These are phyloP conservation scores for Cheilosia vernalis DNA, from an alignment of 2,888 invertebrate species.

Conservation along the genomic window DNA sequence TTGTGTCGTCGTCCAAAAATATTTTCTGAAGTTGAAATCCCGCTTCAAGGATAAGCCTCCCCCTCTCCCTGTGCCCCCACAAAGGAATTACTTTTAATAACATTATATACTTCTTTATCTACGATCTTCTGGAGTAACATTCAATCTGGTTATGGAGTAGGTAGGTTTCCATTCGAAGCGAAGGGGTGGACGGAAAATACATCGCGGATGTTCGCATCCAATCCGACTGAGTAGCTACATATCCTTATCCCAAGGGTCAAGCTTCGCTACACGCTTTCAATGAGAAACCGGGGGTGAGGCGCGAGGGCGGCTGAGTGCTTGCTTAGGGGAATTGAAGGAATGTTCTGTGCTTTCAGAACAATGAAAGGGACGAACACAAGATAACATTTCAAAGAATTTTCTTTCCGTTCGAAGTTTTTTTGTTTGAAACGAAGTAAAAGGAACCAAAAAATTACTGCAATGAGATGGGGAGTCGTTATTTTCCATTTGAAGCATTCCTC, in stretches of 20 bases:
- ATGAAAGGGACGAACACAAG: slow-evolving; percentile 64
- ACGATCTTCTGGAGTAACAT: slow-evolving; percentile 39
- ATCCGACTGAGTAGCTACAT: slow-evolving; percentile 52
- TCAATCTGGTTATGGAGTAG: slow-evolving; percentile 59
- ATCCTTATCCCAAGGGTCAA: slow-evolving; percentile 63
- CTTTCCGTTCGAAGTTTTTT: slow-evolving; percentile 18
- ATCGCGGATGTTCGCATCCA: slow-evolving; percentile 50
- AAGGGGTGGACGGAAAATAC: slow-evolving; percentile 1
- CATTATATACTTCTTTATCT: slow-evolving; percentile 50
- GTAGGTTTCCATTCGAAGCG: slow-evolving; percentile 11
- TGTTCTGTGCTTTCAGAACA: slow-evolving; percentile 50
- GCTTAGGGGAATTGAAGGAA: slow-evolving; percentile 16
- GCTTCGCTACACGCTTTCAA: slow-evolving; percentile 39
- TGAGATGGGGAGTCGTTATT: slow-evolving; percentile 40
- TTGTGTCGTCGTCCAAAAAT: slow-evolving; percentile 8
- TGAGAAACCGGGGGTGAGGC: no score
- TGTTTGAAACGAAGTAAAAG: slow-evolving; percentile 1
- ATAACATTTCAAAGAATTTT: slow-evolving; percentile 48
- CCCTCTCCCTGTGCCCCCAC: slow-evolving; percentile 19
- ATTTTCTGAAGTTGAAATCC: slow-evolving; percentile 23
- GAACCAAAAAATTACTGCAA: slow-evolving; percentile 13
- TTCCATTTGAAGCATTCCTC: slow-evolving; percentile 34
- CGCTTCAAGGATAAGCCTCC: slow-evolving; percentile 16
- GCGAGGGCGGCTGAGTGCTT: slow-evolving; percentile 22
- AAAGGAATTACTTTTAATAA: slow-evolving; percentile 62